Percentiles rank a stretch among this genome's conserved stretches.
Conservation (phyloP, 2,797 vertebrate species). For the Cossypha polioptera region DNA sequence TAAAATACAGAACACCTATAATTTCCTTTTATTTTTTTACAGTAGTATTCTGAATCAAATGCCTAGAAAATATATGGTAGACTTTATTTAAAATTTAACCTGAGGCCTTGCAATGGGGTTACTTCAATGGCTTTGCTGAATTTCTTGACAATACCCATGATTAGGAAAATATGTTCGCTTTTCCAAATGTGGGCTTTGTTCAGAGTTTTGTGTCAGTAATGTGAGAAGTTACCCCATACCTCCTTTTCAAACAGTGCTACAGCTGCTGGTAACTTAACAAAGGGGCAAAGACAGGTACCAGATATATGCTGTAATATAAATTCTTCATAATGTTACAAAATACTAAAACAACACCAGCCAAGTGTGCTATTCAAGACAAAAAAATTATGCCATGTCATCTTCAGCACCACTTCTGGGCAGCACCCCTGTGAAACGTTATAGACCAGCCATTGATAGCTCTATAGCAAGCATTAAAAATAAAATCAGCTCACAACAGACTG, state of each 20-base stretch:
- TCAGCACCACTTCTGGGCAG: background rate
- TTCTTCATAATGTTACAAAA: background rate
- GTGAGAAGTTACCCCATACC: background rate
- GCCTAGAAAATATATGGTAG: background rate
- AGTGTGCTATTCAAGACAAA: background rate
- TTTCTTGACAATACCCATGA: background rate
- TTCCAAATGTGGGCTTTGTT: background rate
- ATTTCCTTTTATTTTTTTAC: background rate
- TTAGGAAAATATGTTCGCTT: background rate
- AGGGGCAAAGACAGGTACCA: background rate
- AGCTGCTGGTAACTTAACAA: background rate
- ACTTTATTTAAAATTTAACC: background rate
- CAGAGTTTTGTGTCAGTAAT: background rate
- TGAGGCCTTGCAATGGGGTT: background rate
- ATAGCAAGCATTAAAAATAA: background rate
- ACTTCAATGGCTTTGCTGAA: background rate
- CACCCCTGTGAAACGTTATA: rapidly evolving
- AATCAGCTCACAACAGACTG: background rate
- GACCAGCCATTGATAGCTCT: background rate
- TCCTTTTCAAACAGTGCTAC: background rate
- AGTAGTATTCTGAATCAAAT: background rate
- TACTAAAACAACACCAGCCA: background rate
- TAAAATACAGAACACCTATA: background rate
- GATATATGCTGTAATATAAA: background rate
- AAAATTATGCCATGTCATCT: background rate